phyloP scores from a whole-genome alignment of 2,113 vertebrate genomes.

The Tragelaphus strepsiceros region DNA sequence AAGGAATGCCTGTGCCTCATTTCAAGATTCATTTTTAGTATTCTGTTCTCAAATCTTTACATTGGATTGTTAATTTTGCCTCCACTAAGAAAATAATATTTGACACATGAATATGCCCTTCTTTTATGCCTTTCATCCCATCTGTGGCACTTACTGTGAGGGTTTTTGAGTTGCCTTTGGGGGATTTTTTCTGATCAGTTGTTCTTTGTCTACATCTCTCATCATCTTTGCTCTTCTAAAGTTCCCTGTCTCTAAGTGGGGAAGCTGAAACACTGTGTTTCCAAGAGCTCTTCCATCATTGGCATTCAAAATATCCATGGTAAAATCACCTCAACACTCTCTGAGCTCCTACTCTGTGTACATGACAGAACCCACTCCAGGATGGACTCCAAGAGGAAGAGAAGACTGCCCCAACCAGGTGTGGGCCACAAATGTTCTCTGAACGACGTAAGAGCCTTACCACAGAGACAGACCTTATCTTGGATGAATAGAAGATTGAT shows the following conservation, averaged over 20 bases:
- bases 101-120: neutral
- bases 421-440: neutral
- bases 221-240: neutral
- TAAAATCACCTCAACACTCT: neutral
- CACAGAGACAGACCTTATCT: neutral
- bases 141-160: neutral
- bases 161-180: neutral
- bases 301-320: rapidly evolving
- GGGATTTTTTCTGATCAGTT: neutral
- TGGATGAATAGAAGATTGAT: neutral
- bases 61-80: neutral
- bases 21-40: conserved; percentile 23
- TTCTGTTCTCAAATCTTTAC: neutral
- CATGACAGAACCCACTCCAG: rapidly evolving
- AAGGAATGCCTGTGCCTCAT: conserved; percentile 4
- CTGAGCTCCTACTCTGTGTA: neutral
- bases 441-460: neutral
- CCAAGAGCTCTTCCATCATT: neutral
- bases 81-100: neutral
- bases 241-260: neutral
- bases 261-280: rapidly evolving
- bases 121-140: neutral
- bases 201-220: too few species aligned
- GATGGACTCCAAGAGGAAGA: neutral
- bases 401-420: neutral